phyloP scores from a whole-genome alignment of 2,113 vertebrate species.

The Corythornis cristatus region DNA sequence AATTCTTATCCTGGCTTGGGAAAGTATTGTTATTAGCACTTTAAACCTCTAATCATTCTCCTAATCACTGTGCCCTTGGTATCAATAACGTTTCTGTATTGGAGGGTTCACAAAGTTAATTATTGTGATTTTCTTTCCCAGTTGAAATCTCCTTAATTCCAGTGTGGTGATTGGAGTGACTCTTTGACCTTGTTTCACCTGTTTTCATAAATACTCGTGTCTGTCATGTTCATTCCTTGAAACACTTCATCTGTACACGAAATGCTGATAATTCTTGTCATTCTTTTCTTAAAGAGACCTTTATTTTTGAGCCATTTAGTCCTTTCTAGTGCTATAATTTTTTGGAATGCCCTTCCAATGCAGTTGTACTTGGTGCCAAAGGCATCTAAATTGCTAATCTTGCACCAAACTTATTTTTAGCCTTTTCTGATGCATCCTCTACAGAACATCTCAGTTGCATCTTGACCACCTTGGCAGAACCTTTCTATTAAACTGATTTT shows the following conservation, averaged over 20 bases:
- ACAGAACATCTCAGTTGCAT: not conserved
- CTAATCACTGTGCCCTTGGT: not conserved
- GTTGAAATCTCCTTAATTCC: not conserved
- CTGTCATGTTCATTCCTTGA: slow-evolving; percentile 11
- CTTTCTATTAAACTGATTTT: slow-evolving; percentile 11
- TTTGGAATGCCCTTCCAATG: not conserved
- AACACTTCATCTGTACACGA: not conserved
- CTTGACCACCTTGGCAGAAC: not conserved
- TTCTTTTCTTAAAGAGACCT: slow-evolving; percentile 19
- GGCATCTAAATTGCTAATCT: not conserved
- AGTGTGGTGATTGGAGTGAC: not conserved
- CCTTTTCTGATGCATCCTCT: not conserved
- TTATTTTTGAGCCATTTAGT: not conserved
- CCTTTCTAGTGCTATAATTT: not conserved
- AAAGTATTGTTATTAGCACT: not conserved
- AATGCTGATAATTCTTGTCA: not conserved
- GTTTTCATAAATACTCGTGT: not conserved
- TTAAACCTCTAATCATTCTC: not conserved
- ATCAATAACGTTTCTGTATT: not conserved
- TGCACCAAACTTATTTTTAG: not conserved
- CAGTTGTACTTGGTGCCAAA: not conserved
- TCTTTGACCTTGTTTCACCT: slow-evolving; percentile 24
- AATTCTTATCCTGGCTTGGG: not conserved
- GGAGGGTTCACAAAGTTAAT: not conserved
- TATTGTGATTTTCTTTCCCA: not conserved